Percentiles rank a stretch among this genome's conserved stretches.
Conservation (phyloP, 2,888 invertebrate genomes). For the Exocentrus adspersus region DNA sequence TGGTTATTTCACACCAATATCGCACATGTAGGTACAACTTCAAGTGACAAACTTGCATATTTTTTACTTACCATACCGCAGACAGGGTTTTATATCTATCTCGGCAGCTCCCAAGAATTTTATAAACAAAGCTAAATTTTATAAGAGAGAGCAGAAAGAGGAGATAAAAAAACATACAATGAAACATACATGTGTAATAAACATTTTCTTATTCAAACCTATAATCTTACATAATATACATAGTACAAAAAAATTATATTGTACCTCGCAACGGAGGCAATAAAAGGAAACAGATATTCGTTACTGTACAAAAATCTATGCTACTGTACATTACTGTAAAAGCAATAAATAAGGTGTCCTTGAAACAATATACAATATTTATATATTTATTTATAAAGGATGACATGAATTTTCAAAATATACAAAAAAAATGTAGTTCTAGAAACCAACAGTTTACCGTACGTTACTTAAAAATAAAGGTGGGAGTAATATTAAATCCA, state of each 20-base stretch:
- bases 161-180: neutral
- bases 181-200: constrained; percentile 55
- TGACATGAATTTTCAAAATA: constrained; percentile 54
- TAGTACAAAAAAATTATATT: constrained; percentile 80
- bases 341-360: constrained; percentile 63
- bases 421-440: constrained; percentile 51
- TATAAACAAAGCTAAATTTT: no score
- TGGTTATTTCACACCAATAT: no score
- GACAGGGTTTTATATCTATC: no score
- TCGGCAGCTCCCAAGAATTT: no score
- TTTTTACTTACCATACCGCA: no score
- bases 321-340: constrained; percentile 64
- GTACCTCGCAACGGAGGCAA: constrained; percentile 53
- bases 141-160: no score
- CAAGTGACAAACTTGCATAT: no score
- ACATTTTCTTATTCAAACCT: constrained; percentile 73
- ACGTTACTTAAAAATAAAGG: constrained; percentile 27
- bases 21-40: no score
- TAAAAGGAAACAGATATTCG: constrained; percentile 57
- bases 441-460: constrained; percentile 36
- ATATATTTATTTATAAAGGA: constrained; percentile 52
- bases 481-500: constrained; percentile 39
- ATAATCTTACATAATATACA: constrained; percentile 87
- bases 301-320: constrained; percentile 64
- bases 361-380: constrained; percentile 60